Percentiles rank a stretch among this genome's conserved stretches.
Conservation (phyloP, 2,888 invertebrate genomes). For the Calameuta idolon region DNA sequence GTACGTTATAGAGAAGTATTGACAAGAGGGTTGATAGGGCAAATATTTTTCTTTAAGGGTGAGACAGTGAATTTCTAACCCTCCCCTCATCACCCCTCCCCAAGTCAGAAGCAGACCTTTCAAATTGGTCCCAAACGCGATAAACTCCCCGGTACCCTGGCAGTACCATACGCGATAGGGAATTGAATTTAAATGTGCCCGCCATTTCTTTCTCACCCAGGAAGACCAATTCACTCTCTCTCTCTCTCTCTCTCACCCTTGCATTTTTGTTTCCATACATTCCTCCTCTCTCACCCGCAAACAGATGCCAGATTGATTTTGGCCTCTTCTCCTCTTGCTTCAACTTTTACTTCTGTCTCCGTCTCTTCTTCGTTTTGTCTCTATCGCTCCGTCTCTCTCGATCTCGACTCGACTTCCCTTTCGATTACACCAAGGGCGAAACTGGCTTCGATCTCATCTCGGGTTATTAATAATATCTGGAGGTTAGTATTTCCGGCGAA, state of each 20-base stretch:
- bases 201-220: constrained; percentile 26
- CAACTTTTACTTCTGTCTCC: constrained; percentile 31
- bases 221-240: constrained; percentile 2
- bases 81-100: neutral
- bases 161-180: constrained; percentile 38
- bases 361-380: constrained; percentile 20
- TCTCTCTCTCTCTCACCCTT: neutral
- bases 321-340: constrained; percentile 28
- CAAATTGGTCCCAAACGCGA: constrained; percentile 58
- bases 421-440: constrained; percentile 30
- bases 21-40: constrained; percentile 14
- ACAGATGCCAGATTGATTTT: constrained; percentile 63
- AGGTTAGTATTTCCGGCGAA: constrained; percentile 62
- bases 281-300: constrained; percentile 36
- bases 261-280: neutral
- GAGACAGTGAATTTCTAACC: neutral
- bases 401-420: constrained; percentile 16
- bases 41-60: constrained; percentile 23
- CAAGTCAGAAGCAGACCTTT: constrained; percentile 27
- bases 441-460: constrained; percentile 60
- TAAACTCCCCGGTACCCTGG: constrained; percentile 43
- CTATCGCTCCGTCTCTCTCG: constrained; percentile 6
- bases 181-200: constrained; percentile 60
- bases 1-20: neutral
- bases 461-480: constrained; percentile 66